These are phyloP conservation scores for Zoanthus gigantus DNA, from an alignment of 92 coral and sea anemone genomes.

Conservation along the genomic window DNA sequence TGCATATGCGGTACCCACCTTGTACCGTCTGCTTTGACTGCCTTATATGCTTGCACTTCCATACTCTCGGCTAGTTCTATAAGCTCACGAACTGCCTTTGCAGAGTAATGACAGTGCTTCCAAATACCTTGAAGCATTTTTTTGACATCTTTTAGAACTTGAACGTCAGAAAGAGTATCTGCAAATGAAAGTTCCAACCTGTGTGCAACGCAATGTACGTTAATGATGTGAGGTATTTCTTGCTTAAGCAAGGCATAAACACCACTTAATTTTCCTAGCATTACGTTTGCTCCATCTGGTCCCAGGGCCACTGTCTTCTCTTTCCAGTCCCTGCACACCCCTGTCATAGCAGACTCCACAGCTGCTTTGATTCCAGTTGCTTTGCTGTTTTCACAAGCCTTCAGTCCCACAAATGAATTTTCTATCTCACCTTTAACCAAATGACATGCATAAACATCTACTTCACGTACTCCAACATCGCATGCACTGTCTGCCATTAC, in stretches of 20 bases:
- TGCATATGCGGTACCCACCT: slow-evolving; percentile 66
- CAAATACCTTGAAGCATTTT: slow-evolving; percentile 60
- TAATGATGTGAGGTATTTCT: slow-evolving; percentile 53
- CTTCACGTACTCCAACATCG: no score
- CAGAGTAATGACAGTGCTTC: slow-evolving; percentile 59
- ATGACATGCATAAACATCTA: no score
- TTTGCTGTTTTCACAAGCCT: neutral
- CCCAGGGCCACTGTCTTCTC: slow-evolving; percentile 58
- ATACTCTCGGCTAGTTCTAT: slow-evolving; percentile 53
- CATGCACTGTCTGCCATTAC: no score
- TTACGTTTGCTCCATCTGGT: slow-evolving; percentile 62
- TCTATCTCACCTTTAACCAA: no score
- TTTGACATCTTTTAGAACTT: slow-evolving; percentile 52
- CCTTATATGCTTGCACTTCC: slow-evolving; percentile 52
- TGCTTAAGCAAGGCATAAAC: slow-evolving; percentile 52
- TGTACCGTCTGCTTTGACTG: slow-evolving; percentile 55
- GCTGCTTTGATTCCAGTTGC: slow-evolving; percentile 50
- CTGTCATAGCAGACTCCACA: slow-evolving; percentile 50
- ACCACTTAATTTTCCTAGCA: slow-evolving; percentile 51
- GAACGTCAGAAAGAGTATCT: slow-evolving; percentile 47
- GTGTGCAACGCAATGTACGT: slow-evolving; percentile 57
- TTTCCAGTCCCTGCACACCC: slow-evolving; percentile 53
- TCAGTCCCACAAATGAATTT: no score
- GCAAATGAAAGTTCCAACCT: slow-evolving; percentile 61
- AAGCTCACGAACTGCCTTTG: slow-evolving; percentile 53